Percentiles rank a stretch among this genome's conserved stretches.
Evolutionary conservation across 2,888 invertebrate species (phyloP).

Genomic region (Adela reaumurella): DNA sequence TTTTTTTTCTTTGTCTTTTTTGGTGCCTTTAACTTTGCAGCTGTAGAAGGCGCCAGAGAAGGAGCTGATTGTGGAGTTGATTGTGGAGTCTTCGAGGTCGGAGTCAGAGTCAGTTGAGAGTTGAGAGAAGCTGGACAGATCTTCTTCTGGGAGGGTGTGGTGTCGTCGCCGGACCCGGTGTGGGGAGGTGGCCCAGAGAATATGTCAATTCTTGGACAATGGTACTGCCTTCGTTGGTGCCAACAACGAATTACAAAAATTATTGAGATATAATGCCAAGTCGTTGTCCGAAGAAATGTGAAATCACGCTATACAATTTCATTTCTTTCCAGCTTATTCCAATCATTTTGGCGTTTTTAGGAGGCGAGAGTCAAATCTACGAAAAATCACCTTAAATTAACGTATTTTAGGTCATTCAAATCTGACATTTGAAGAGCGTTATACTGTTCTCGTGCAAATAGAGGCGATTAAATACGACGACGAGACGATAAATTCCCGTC

Average conservation of each 20-base stretch:
- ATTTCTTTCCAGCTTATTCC: slow-evolving; percentile 7
- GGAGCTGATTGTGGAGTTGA: too few species aligned
- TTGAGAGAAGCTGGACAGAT: too few species aligned
- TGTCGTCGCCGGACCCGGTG: too few species aligned
- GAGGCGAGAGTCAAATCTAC: neutral
- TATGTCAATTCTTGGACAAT: slow-evolving; percentile 5
- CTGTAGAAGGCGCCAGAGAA: too few species aligned
- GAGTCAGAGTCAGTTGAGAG: too few species aligned
- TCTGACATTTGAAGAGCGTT: slow-evolving; percentile 11
- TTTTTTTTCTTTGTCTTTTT: too few species aligned
- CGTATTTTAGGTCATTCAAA: neutral
- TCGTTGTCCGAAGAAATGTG: neutral
- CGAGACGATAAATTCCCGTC: slow-evolving; percentile 16
- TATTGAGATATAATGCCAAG: neutral
- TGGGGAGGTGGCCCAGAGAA: too few species aligned
- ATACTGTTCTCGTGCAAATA: slow-evolving; percentile 13
- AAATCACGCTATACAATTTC: neutral
- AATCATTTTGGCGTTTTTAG: slow-evolving; percentile 9
- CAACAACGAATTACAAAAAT: slow-evolving; percentile 1
- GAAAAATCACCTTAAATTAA: neutral
- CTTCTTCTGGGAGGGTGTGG: too few species aligned
- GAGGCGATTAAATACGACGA: too few species aligned
- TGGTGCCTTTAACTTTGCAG: too few species aligned
- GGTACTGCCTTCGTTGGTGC: slow-evolving; percentile 4
- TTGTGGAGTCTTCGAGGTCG: too few species aligned